Conservation (phyloP, 2,888 invertebrate genomes). For the Ennomos fuscantarius region DNA sequence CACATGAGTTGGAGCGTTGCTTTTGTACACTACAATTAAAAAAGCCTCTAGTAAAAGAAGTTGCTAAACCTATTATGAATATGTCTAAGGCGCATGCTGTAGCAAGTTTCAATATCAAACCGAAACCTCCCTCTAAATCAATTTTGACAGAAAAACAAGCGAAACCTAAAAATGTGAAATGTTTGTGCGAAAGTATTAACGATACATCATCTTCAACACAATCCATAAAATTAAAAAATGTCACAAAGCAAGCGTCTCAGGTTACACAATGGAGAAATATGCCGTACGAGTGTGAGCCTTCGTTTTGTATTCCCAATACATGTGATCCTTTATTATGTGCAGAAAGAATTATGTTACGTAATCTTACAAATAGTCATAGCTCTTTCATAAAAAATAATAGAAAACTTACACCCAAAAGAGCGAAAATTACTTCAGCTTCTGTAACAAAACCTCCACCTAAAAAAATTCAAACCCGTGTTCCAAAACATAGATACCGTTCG, state of each 20-base stretch:
- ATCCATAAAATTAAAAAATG: background rate
- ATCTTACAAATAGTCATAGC: background rate
- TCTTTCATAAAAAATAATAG: slow-evolving; percentile 8
- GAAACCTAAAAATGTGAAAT: slow-evolving; percentile 12
- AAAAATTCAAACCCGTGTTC: slow-evolving; percentile 3
- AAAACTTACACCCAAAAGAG: background rate
- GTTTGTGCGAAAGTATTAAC: slow-evolving; percentile 18
- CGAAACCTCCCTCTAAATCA: slow-evolving; percentile 1
- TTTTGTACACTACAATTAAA: slow-evolving; percentile 25
- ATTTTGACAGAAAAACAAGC: slow-evolving; percentile 1
- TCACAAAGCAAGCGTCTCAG: background rate
- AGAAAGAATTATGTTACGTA: slow-evolving; percentile 31
- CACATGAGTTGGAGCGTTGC: slow-evolving; percentile 25
- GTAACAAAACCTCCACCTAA: slow-evolving; percentile 12
- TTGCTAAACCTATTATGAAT: background rate
- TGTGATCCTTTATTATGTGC: slow-evolving; percentile 46
- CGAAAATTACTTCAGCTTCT: slow-evolving; percentile 13
- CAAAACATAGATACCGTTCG: slow-evolving; percentile 10
- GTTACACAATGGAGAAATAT: background rate
- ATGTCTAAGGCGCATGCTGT: background rate
- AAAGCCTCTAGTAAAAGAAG: slow-evolving; percentile 1
- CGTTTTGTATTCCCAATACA: slow-evolving; percentile 43
- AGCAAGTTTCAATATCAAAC: slow-evolving; percentile 1
- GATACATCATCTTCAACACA: slow-evolving; percentile 16
- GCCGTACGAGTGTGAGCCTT: slow-evolving; percentile 41